Evolutionary conservation across 2,113 vertebrate genomes (phyloP), one percentile per base, ranked within the genome.

Genomic region (Argyrosomus japonicus): DNA sequence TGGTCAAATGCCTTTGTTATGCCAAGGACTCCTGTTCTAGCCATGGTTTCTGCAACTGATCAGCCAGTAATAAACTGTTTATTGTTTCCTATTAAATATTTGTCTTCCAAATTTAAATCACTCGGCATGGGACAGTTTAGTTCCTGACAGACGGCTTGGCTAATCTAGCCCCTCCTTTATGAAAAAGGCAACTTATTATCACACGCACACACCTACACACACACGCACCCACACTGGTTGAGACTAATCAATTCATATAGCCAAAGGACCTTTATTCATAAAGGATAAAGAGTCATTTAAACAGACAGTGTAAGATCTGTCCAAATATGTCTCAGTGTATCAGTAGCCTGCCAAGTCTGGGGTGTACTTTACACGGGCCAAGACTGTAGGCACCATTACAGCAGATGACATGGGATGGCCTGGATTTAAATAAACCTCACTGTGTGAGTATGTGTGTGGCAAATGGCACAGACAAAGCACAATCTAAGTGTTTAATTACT

Each of bases 211-310:
- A 23, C 57, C 1, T 13, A 7, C 23, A 23, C 54, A 43, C 43
- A 68, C 48, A 36, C 1, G 32, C 32, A 57, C 0, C 15, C 71
- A 17, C 45, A 27, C 68, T 43, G 48, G 62, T 81, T 43, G 68
- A 77, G 68, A 76, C 45, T 68, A 76, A 75, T 86, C 62, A 57
- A 9, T 72, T 81, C 36, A 81, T 81, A 84, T 51, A 45, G 82
- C 82, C 17, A 11, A 53, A 90, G 21, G 75, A 80, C 58, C 62
- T 77, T 78, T 53, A 75, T 78, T 85, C 61, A 47, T 67, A 29
- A 60, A 76, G 51, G 60, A 83, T 62, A 57, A 57, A 14, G 57
- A 74, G 61, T 69, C 47, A 64, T 70, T 71, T 58, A 61, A 72
- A 73, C 70, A 79, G 71, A 57, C 61, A 61, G 56, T 14, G 25